Conservation (phyloP, 2,888 invertebrate species). For the Frankliniella fusca region DNA sequence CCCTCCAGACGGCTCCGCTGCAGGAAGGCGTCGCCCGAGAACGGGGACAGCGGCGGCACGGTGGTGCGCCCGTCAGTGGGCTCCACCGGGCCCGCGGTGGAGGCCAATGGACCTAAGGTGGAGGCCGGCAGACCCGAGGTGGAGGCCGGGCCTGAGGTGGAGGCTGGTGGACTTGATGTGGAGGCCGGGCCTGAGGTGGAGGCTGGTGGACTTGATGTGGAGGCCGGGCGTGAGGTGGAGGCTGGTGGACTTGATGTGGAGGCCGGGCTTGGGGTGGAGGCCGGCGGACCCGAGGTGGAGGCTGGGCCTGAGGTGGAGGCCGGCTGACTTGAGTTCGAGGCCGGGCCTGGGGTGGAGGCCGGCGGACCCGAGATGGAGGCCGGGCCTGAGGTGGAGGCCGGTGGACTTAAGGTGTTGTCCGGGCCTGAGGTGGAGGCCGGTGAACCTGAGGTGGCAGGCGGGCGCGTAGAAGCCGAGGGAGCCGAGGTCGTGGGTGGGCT, state of each 20-base stretch:
- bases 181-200: neutral
- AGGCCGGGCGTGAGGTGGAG: neutral
- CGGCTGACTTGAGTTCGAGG: neutral
- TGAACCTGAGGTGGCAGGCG: neutral
- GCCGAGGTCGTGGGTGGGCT: neutral
- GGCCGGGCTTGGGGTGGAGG: neutral
- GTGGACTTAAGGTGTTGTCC: no score
- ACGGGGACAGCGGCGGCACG: neutral
- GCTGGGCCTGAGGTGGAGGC: neutral
- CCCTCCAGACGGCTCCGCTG: constrained; percentile 4
- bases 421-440: neutral
- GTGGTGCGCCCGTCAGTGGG: neutral
- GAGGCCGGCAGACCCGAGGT: neutral
- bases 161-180: neutral
- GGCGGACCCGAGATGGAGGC: neutral
- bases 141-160: neutral
- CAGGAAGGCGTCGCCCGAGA: neutral
- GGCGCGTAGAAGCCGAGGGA: neutral
- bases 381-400: neutral
- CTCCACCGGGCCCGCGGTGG: neutral
- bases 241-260: neutral
- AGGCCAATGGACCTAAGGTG: neutral
- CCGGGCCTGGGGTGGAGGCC: neutral
- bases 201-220: no score
- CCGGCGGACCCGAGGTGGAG: neutral